Evolutionary conservation across 2,113 vertebrate species (phyloP).

Genomic region (Daubentonia madagascariensis): DNA sequence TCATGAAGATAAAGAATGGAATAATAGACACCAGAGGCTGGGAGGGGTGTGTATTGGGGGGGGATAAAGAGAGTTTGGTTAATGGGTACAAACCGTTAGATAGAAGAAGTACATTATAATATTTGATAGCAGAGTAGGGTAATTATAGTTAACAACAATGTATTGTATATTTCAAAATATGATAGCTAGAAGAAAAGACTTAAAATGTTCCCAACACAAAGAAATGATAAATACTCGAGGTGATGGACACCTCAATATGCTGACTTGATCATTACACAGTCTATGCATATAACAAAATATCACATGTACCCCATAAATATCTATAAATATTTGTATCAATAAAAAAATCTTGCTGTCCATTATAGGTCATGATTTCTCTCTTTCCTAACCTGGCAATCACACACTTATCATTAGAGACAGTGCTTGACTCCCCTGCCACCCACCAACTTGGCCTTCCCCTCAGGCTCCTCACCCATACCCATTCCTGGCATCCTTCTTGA

Average conservation of each 20-base stretch:
- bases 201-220: not conserved
- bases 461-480: not conserved
- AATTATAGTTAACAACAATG: not conserved
- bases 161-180: not conserved
- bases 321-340: not conserved
- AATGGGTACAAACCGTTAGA: not conserved
- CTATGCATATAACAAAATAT: not conserved
- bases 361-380: not conserved
- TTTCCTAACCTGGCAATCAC: not conserved
- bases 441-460: not conserved
- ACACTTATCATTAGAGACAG: not conserved
- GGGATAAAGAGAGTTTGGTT: not conserved
- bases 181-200: not conserved
- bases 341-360: not conserved
- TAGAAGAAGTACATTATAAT: not conserved
- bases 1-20: not conserved
- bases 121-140: not conserved
- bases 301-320: not conserved
- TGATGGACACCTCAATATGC: not conserved
- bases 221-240: not conserved
- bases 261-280: not conserved
- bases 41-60: too few relatives aligned
- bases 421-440: not conserved
- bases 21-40: not conserved
- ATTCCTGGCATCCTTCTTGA: not conserved